A percentile compares a stretch with the other conserved stretches of the same genome.
phyloP scores from a whole-genome alignment of 2,797 vertebrate species.

The Steatocranus sp. region DNA sequence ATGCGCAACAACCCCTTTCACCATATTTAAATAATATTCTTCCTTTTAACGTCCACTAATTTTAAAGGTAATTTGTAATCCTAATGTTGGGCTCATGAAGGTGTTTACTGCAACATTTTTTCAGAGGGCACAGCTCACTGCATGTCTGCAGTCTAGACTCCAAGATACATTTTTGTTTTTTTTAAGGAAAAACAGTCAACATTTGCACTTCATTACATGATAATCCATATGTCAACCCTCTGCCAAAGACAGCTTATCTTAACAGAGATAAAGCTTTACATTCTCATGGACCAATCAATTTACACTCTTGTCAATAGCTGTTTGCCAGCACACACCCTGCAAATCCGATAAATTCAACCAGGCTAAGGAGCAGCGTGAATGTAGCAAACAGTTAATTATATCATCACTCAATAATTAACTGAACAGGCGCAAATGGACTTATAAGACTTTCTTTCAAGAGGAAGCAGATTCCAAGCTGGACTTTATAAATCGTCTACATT shows the following conservation, averaged over 20 bases:
- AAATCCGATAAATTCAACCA: not conserved
- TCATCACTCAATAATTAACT: not conserved
- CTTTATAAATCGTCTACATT: rapidly evolving
- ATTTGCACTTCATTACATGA: not conserved
- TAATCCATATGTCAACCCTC: not conserved
- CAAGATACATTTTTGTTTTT: not conserved
- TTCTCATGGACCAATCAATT: not conserved
- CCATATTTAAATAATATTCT: not conserved
- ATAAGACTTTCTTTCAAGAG: not conserved
- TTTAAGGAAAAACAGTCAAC: not conserved
- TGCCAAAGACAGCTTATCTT: not conserved
- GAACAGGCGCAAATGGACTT: not conserved
- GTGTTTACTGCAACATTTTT: rapidly evolving
- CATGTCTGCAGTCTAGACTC: not conserved
- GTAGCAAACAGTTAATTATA: not conserved
- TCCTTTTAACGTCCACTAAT: not conserved
- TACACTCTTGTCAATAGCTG: not conserved
- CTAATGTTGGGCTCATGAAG: rapidly evolving
- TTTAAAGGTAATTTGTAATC: not conserved
- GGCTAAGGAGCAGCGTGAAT: not conserved
- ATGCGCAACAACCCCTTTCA: not conserved
- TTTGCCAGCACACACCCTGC: not conserved
- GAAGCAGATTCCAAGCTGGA: not conserved
- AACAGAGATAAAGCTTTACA: not conserved
- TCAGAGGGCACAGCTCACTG: rapidly evolving